Evolutionary conservation across 2,797 vertebrate species (phyloP).

Genomic region (Darevskia nairensis): DNA sequence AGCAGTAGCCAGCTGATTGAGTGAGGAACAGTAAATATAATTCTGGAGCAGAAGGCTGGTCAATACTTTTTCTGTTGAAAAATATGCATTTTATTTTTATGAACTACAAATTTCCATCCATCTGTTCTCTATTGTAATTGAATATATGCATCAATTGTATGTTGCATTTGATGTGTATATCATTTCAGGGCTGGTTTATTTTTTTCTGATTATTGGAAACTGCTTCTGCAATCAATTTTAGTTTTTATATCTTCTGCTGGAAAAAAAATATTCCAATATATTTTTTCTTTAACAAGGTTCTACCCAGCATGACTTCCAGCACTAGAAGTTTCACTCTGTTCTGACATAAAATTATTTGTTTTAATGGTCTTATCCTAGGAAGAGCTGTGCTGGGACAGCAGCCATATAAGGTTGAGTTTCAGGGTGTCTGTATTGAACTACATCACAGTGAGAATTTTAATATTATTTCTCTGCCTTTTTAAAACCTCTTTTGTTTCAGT

Average conservation of each 20-base stretch:
- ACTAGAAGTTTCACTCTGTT: not conserved
- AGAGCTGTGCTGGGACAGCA: not conserved
- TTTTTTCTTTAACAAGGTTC: not conserved
- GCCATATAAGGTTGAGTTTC: not conserved
- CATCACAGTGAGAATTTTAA: not conserved
- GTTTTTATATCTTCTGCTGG: not conserved
- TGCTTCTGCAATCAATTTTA: not conserved
- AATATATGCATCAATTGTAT: not conserved
- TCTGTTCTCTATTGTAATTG: not conserved
- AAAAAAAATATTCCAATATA: not conserved
- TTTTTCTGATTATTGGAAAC: not conserved
- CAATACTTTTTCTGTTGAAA: not conserved
- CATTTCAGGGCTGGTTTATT: not conserved
- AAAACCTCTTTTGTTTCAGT: not conserved
- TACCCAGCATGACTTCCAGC: not conserved
- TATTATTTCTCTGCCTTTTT: not conserved
- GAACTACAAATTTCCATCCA: not conserved
- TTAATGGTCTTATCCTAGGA: not conserved
- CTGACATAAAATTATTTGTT: not conserved
- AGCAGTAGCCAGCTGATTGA: too few species aligned
- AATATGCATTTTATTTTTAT: not conserved
- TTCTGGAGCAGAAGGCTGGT: not conserved
- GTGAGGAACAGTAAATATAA: not conserved
- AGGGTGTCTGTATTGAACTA: not conserved
- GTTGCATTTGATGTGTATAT: not conserved